Percentiles rank a stretch among this genome's conserved stretches.
These are phyloP conservation scores for Dreissena rostriformis DNA, from an alignment of 1,140 invertebrate genomes.

Conservation along the genomic window DNA sequence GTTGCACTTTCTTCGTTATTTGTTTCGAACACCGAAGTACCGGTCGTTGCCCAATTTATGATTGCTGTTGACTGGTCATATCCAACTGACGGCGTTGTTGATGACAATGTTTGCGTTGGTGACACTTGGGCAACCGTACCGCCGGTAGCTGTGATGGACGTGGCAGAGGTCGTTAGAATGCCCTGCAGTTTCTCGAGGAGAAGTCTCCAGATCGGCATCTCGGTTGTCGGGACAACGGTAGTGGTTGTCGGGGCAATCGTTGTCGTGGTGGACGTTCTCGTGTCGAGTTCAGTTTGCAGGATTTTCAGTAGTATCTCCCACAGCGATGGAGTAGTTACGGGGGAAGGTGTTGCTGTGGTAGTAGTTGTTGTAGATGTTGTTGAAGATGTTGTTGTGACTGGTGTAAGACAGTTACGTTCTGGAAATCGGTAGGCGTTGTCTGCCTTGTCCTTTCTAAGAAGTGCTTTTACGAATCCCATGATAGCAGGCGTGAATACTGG, in stretches of 20 bases:
- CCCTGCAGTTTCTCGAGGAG: slow-evolving; percentile 11
- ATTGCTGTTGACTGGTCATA: too few species aligned
- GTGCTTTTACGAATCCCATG: slow-evolving; percentile 10
- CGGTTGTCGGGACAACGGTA: not conserved
- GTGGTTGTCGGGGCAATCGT: slow-evolving; percentile 1
- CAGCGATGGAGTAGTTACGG: not conserved
- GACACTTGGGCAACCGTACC: not conserved
- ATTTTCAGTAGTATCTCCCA: not conserved
- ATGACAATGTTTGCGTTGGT: not conserved
- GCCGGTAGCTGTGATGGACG: not conserved
- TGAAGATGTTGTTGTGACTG: not conserved
- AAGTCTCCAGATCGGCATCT: slow-evolving; percentile 44
- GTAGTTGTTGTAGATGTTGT: not conserved
- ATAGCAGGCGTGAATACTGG: slow-evolving; percentile 35
- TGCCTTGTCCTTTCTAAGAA: slow-evolving; percentile 31
- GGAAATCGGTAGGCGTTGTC: slow-evolving; percentile 13
- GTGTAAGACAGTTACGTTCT: slow-evolving; percentile 21
- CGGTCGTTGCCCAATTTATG: too few species aligned
- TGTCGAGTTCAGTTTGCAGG: not conserved
- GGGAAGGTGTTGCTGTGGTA: not conserved
- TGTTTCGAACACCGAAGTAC: too few species aligned
- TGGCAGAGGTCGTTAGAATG: not conserved
- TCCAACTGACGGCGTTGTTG: not conserved
- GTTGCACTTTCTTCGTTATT: too few species aligned
- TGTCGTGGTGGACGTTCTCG: not conserved